Conservation (phyloP, 2,113 vertebrate genomes). For the Camelus dromedarius region DNA sequence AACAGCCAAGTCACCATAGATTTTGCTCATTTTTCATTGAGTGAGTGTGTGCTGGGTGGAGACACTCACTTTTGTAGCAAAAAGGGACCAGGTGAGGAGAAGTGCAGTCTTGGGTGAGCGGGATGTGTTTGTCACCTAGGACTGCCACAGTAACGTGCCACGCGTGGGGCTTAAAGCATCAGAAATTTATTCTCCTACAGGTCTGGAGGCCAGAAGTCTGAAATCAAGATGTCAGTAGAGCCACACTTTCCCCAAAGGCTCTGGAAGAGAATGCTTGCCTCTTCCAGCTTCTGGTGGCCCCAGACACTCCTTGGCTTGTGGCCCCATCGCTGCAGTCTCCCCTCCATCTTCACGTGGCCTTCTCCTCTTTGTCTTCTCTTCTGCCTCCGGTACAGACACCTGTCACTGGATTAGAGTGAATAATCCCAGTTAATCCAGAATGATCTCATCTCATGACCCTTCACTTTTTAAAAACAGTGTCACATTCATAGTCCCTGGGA, state of each 20-base stretch:
- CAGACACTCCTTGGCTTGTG: neutral
- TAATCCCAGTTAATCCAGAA: neutral
- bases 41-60: neutral
- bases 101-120: no score
- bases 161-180: neutral
- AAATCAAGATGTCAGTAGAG: neutral
- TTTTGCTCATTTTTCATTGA: neutral
- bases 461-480: neutral
- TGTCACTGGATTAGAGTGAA: neutral
- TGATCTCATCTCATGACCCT: neutral
- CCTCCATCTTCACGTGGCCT: neutral
- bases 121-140: neutral
- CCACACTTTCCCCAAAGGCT: neutral
- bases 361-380: neutral
- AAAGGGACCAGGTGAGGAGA: neutral
- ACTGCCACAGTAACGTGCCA: no score
- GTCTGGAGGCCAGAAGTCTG: neutral
- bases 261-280: neutral
- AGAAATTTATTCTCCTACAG: neutral
- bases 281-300: neutral
- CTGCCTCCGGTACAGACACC: neutral
- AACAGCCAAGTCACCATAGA: accelerated
- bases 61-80: neutral
- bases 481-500: neutral
- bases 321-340: neutral